These are phyloP conservation scores for Drosophila arawakana DNA, from an alignment of 1,140 invertebrate species.

Conservation along the genomic window DNA sequence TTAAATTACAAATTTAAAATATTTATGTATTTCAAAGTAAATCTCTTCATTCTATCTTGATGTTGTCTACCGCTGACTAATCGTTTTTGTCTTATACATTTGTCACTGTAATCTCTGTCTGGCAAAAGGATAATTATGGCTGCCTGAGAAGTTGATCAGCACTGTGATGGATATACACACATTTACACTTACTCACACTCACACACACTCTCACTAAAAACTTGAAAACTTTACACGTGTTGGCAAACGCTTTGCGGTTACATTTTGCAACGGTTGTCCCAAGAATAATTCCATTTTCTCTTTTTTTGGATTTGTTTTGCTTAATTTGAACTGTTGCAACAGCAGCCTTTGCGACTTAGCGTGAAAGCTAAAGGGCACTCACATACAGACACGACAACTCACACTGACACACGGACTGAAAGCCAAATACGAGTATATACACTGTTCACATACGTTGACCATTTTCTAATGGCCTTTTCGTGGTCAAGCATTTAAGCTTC, in stretches of 20 bases:
- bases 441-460: constrained; percentile 42
- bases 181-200: constrained; percentile 27
- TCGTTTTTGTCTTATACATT: not conserved
- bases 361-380: constrained; percentile 12
- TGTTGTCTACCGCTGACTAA: not conserved
- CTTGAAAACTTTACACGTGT: constrained; percentile 69
- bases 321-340: constrained; percentile 69
- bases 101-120: not conserved
- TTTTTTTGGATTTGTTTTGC: constrained; percentile 54
- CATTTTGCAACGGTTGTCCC: constrained; percentile 49
- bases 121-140: constrained; percentile 38
- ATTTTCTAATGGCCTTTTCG: constrained; percentile 81
- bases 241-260: constrained; percentile 70
- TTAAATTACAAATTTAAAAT: too few relatives aligned
- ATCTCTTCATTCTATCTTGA: not conserved
- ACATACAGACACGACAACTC: constrained; percentile 14
- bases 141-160: constrained; percentile 21
- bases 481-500: constrained; percentile 81
- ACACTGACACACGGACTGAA: too few relatives aligned
- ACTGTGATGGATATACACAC: constrained; percentile 24
- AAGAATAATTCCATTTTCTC: constrained; percentile 23
- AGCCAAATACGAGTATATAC: not conserved
- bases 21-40: too few relatives aligned
- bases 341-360: constrained; percentile 52
- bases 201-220: constrained; percentile 26